Base-by-base conservation (phyloP, 64 coral and sea anemone genomes). In the Trachythela sp. region DNA sequence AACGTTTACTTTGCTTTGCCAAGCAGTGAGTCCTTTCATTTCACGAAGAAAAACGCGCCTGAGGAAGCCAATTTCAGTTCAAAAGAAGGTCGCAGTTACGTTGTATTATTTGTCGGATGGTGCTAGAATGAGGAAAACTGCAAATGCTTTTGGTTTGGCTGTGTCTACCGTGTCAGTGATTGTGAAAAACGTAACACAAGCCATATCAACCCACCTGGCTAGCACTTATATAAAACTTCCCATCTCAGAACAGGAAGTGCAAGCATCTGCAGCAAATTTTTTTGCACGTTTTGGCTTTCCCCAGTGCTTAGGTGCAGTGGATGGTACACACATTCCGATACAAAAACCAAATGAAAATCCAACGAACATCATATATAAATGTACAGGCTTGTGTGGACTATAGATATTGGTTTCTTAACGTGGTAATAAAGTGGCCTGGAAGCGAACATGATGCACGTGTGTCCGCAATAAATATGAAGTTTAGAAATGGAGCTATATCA, bases 71-170 rank as follows among this genome's bases (percentile, higher is more conserved):
- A 52, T 52, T 52, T 52, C 49, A 52, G 49, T 89, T 1, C 29
- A 41, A 35, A 83, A 77, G n/a, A 38, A 89, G 75, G 72, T 89
- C 26, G 88, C 88, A 34, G 24, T 27, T 10, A 89, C 72, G 14
- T 29, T 89, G 29, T 89, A 89, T 37, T 89, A 83, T 38, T 37
- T 89, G 26, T 41, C 34, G 15, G 88, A 89, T 45, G 71, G 75
- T 48, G 88, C 70, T 31, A 30, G 88, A 7, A 9, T 83, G 24
- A 0, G n/a, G 29, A 72, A 31, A 35, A 72, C 68, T 35, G 68
- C 68, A 1, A 72, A 72, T 9, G 33, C 68, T 22, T 72, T 72
- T 72, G 68, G 68, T 31, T 9, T 72, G 29, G 68, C 68, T 40
- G 10, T 34, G 10, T 36, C 36, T 20, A 54, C 68, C 29, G 68